Evolutionary conservation across 2,113 vertebrate genomes (phyloP).

Genomic region (Lophochroa leadbeateri): DNA sequence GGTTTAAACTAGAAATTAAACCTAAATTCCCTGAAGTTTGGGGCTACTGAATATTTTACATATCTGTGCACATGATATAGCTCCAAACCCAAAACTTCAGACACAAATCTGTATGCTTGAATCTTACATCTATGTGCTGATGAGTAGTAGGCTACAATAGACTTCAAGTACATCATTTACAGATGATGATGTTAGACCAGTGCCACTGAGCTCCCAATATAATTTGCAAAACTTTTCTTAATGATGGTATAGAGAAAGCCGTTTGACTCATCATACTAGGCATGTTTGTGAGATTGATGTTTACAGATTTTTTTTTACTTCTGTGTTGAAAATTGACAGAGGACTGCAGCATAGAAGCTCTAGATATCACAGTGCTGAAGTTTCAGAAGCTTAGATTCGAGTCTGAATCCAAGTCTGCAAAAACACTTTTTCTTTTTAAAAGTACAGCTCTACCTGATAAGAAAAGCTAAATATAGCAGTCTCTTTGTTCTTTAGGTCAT

Average conservation of each 20-base stretch:
- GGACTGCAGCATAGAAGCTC: neutral
- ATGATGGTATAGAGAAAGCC: neutral
- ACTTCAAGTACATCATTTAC: neutral
- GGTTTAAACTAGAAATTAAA: neutral
- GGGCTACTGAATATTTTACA: neutral
- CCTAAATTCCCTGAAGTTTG: neutral
- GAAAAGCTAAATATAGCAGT: neutral
- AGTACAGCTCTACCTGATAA: neutral
- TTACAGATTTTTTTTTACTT: neutral
- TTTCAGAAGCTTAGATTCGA: neutral
- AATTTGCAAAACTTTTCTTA: neutral
- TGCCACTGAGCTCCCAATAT: neutral
- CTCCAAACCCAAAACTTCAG: neutral
- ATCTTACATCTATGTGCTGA: neutral
- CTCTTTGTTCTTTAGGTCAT: neutral
- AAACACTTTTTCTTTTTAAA: neutral
- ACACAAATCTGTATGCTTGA: neutral
- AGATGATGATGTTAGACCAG: neutral
- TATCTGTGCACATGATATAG: neutral
- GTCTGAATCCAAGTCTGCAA: neutral
- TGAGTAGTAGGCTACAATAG: neutral
- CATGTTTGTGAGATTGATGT: neutral
- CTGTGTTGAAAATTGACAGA: neutral
- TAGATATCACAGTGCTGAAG: neutral
- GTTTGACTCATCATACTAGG: neutral